Percentiles rank a stretch among this genome's conserved stretches.
Conservation (phyloP, 2,888 invertebrate species). For the Drosophila anomalata region DNA sequence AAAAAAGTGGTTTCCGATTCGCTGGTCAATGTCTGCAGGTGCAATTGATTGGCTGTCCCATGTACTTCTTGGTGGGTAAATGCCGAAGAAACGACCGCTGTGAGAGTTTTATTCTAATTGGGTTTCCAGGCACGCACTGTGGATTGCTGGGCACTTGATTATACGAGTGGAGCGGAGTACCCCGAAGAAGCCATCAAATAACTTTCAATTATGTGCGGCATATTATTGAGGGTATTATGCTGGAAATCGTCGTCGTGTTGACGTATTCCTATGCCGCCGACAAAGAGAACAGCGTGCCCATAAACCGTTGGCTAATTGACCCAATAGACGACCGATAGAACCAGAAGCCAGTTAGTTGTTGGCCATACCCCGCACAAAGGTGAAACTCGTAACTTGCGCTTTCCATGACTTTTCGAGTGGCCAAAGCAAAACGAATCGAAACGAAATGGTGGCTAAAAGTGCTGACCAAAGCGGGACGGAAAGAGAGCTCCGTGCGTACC, state of each 20-base stretch:
- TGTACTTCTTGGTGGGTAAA: constrained; percentile 4
- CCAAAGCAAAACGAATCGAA: constrained; percentile 42
- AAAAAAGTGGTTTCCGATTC: neutral
- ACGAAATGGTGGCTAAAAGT: constrained; percentile 59
- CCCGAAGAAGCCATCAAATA: constrained; percentile 70
- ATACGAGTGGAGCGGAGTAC: constrained; percentile 46
- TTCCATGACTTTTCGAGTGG: constrained; percentile 63
- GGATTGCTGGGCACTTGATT: constrained; percentile 52
- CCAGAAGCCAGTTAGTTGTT: constrained; percentile 20
- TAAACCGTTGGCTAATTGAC: constrained; percentile 45
- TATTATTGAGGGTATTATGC: constrained; percentile 46
- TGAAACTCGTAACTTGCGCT: constrained; percentile 75
- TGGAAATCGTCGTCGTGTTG: constrained; percentile 49
- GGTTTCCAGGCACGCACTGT: constrained; percentile 64
- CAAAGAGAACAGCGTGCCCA: constrained; percentile 52
- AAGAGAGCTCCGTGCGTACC: constrained; percentile 50
- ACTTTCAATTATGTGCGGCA: constrained; percentile 73
- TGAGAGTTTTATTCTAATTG: constrained; percentile 56
- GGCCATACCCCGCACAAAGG: constrained; percentile 31
- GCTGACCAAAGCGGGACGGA: constrained; percentile 47
- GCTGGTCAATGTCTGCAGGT: constrained; percentile 37
- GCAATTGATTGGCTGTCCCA: constrained; percentile 46
- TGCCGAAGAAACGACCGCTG: constrained; percentile 15
- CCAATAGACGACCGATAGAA: constrained; percentile 47
- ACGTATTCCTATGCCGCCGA: constrained; percentile 21